A percentile compares a stretch with the other conserved stretches of the same genome.
Conservation (phyloP, 2,113 vertebrate species). For the Jaculus jaculus region DNA sequence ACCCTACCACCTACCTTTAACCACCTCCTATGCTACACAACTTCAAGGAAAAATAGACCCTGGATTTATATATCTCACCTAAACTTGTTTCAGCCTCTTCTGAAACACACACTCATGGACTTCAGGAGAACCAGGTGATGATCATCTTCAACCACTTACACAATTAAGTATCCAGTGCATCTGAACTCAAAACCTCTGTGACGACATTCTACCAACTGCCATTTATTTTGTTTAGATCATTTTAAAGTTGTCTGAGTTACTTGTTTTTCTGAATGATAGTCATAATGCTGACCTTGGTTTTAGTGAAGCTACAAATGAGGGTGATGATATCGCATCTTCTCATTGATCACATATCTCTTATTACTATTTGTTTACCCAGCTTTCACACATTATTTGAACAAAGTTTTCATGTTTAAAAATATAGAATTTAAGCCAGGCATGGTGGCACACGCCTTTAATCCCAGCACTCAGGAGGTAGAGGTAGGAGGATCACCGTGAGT, state of each 20-base stretch:
- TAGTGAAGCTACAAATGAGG: neutral
- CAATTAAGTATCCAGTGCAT: neutral
- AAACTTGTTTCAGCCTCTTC: neutral
- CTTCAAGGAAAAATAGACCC: neutral
- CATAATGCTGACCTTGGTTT: neutral
- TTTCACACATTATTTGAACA: neutral
- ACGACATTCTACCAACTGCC: neutral
- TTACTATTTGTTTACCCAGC: neutral
- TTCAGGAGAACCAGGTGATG: neutral
- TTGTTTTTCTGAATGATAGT: neutral
- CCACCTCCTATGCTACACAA: neutral
- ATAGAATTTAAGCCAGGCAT: too few species aligned
- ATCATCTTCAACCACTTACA: neutral
- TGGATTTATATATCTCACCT: neutral
- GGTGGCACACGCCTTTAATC: too few species aligned
- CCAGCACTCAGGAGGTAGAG: too few species aligned
- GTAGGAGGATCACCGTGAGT: too few species aligned
- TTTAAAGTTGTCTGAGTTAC: neutral
- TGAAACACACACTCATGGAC: neutral
- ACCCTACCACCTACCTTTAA: neutral
- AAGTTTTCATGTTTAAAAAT: neutral
- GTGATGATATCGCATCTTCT: neutral
- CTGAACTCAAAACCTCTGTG: neutral
- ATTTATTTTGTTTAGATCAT: neutral
- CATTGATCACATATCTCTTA: neutral